Percentiles rank a stretch among this genome's conserved stretches.
Conservation (phyloP, 2,888 invertebrate species). For the Trissoscelio sp. region DNA sequence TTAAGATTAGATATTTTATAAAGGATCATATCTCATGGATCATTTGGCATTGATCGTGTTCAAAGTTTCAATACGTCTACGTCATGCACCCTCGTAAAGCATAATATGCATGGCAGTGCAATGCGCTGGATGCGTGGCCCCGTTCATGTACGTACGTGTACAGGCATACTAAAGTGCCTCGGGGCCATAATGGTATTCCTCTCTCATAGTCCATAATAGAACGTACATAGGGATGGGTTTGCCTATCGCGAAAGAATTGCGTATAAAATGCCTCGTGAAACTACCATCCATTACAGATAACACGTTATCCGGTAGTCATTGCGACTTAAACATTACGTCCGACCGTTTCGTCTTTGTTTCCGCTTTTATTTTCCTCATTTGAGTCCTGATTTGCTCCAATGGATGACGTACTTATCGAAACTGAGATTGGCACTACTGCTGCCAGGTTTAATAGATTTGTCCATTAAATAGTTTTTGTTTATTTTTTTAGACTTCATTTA, state of each 20-base stretch:
- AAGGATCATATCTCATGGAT: no score
- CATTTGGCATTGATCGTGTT: no score
- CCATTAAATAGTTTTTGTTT: no score
- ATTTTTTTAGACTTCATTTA: no score
- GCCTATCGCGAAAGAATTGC: constrained; percentile 69
- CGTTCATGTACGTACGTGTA: constrained; percentile 33
- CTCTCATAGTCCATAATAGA: constrained; percentile 38
- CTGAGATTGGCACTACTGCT: no score
- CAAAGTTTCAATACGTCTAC: constrained; percentile 38
- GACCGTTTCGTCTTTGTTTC: constrained; percentile 22
- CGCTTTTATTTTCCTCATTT: constrained; percentile 20
- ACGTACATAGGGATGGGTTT: constrained; percentile 41
- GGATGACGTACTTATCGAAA: no score
- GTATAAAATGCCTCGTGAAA: constrained; percentile 66
- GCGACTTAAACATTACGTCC: constrained; percentile 34
- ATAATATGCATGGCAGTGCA: constrained; percentile 53
- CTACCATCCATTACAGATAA: constrained; percentile 68
- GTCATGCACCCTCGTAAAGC: constrained; percentile 45
- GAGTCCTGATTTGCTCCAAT: no score
- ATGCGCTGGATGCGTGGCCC: constrained; percentile 31
- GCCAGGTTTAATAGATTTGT: no score
- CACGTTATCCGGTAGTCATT: constrained; percentile 47
- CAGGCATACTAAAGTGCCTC: constrained; percentile 35
- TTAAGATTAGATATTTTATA: no score
- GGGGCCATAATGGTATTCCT: constrained; percentile 45